phyloP scores from a whole-genome alignment of 2,113 vertebrate species.

The Grantiella picta region DNA sequence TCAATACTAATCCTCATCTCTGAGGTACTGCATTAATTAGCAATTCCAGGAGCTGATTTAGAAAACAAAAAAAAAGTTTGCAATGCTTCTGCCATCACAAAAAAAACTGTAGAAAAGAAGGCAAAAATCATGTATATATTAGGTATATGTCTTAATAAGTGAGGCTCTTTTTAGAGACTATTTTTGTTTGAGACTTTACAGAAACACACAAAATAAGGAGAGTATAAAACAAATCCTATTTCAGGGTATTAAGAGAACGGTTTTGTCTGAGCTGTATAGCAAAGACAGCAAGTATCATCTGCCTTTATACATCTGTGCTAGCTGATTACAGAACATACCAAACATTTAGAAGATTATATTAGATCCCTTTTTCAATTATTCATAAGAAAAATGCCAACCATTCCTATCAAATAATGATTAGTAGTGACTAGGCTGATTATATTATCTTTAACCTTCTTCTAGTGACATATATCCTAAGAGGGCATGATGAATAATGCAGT shows the following conservation, averaged over 20 bases:
- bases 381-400: background rate
- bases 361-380: background rate
- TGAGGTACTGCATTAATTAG: background rate
- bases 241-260: background rate
- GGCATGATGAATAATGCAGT: background rate
- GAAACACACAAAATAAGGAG: background rate
- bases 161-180: rapidly evolving
- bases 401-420: background rate
- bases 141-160: background rate
- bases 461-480: background rate
- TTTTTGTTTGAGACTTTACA: background rate
- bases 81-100: background rate
- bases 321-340: background rate
- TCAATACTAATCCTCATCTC: background rate
- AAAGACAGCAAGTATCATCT: background rate
- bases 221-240: background rate
- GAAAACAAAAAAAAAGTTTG: background rate
- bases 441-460: background rate
- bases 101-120: background rate
- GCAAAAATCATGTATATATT: background rate
- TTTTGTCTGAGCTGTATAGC: background rate
- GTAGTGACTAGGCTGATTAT: background rate
- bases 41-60: background rate
- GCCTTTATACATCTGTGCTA: background rate
- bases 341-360: background rate